These are phyloP conservation scores for Drosophila sp. DNA, from an alignment of 1,140 invertebrate genomes.

Conservation along the genomic window DNA sequence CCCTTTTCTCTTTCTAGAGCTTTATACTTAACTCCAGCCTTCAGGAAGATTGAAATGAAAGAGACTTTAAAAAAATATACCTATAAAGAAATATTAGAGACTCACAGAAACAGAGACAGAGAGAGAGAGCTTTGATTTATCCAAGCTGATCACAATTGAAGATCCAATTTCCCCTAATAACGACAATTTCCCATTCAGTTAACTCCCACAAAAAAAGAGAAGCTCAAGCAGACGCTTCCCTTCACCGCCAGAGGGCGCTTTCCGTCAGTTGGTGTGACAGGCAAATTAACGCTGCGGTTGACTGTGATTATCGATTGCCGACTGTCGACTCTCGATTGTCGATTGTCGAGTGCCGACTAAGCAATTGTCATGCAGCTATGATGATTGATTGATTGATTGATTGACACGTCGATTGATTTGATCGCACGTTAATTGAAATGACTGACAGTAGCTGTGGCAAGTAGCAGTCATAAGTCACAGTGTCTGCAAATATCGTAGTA, in stretches of 20 bases:
- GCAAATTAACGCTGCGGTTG: slow-evolving; percentile 79
- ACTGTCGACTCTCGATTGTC: slow-evolving; percentile 11
- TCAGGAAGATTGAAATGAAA: no score
- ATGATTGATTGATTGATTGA: slow-evolving; percentile 60
- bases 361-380: slow-evolving; percentile 29
- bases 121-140: no score
- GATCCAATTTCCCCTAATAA: background rate
- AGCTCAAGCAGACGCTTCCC: background rate
- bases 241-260: background rate
- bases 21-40: no score
- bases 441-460: slow-evolving; percentile 58
- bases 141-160: no score
- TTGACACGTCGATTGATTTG: slow-evolving; percentile 75
- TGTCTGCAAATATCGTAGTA: slow-evolving; percentile 7
- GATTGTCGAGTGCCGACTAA: slow-evolving; percentile 22
- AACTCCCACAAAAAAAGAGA: background rate
- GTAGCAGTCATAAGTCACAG: slow-evolving; percentile 26
- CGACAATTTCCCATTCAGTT: background rate
- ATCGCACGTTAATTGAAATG: slow-evolving; percentile 81
- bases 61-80: no score
- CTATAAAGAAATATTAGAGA: no score
- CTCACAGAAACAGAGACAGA: no score
- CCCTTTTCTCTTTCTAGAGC: no score
- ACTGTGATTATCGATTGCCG: background rate
- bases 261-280: slow-evolving; percentile 38